Base-by-base conservation (phyloP, 2,797 vertebrate species). In the Gambelia wislizenii region DNA sequence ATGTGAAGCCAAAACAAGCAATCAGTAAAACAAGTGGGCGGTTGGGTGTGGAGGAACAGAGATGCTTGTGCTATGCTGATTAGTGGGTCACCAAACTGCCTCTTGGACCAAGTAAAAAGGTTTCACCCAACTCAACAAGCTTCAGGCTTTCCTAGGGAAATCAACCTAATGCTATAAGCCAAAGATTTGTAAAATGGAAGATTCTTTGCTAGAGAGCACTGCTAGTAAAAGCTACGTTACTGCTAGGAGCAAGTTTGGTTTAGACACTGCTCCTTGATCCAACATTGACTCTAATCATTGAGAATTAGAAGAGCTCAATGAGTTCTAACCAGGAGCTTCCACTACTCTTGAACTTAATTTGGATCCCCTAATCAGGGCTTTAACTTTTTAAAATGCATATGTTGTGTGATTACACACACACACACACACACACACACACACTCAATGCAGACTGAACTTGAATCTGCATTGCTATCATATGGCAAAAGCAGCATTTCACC, bases 291-390 rank as follows among this genome's bases (percentile, higher is more conserved):
- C 36, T 75, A 42, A 77, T 39, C 77, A 81, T 6, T 85, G 77
- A 89, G 82, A 88, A 72, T 74, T 6, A 78, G 64, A 92, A 87
- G 81, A 76, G 13, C 59, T n/a, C 72, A 56, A 64, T 25, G 27
- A 39, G 39, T 54, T 61, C 76, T 39, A 67, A 75, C 20, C 27
- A 61, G 13, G 27, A 36, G 13, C n/a, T 2, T 18, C 3, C 36
- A 39, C 36, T 72, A 36, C 1, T 4, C 13, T 92, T 78, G 75
- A 93, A 87, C 85, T 36, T 89, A 87, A 77, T 54, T 75, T n/a
- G 25, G 56, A 42, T 3, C n/a, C 74, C 59, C 8, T 12, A 75
- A 42, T 75, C n/a, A 39, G 18, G 9, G 6, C 20, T 30, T 67
- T 25, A 0, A 30, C 2, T 13, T 25, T 61, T 33, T 61, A 61